Base-by-base conservation (phyloP, 2,113 vertebrate species). In the Choloepus hoffmanni region DNA sequence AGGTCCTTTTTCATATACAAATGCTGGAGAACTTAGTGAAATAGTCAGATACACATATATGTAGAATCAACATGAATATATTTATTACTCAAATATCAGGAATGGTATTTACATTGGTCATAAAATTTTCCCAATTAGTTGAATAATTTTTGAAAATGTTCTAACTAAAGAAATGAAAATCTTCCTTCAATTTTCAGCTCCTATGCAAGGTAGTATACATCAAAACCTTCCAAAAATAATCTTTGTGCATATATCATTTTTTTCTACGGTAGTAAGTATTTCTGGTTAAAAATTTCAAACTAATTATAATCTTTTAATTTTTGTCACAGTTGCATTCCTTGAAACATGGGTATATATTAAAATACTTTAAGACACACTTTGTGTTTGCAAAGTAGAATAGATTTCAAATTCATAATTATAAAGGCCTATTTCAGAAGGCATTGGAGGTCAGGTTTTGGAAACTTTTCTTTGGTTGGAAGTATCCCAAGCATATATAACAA, bases 161-260 rank as follows among this genome's bases (percentile, higher is more conserved):
- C 2, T 13, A 76, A 78, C 30, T 16, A 40, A 45, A 68, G 19
- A 67, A 15, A 67, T n/a, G 9, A 33, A 14, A 33, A 16, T n/a
- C 1, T n/a, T 65, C 63, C 28, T 26, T 67, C 65, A 67, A 67
- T n/a, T 67, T 67, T 67, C 12, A 67, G n/a, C 6, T 67, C 30
- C 7, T 11, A 36, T 7, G 13, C 15, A 45, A 53, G 28, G 14
- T 26, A 0, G 0, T 28, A 7, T 14, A 30, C 4, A 50, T 5
- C 0, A 43, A 55, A 78, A 70, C 10, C 12, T 65, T 16, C 26
- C 24, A 81, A 73, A 55, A 73, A 73, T 26, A 73, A 3, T 26
- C 10, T 23, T 73, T 45, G 40, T 73, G 40, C 10, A 43, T 40
- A 24, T 45, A 16, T 45, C 26, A 40, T 36, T 5, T 73, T 73